phyloP scores from a whole-genome alignment of 2,888 invertebrate genomes.

The Branchipolynoe longqiensis region DNA sequence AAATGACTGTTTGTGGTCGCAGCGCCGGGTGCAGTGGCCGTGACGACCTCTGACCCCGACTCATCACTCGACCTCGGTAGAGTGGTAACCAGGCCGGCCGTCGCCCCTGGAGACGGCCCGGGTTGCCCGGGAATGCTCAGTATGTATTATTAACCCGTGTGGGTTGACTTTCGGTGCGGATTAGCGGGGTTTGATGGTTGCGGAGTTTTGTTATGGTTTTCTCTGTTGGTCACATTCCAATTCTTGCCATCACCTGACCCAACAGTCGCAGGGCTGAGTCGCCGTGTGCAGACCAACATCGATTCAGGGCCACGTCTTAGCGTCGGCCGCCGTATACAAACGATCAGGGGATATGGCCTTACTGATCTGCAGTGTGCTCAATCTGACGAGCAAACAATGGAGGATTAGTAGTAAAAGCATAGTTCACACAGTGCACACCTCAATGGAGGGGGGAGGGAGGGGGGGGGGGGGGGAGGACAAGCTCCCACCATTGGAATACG shows the following conservation, averaged over 20 bases:
- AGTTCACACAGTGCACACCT: constrained; percentile 38
- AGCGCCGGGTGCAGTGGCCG: background rate
- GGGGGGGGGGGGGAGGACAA: background rate
- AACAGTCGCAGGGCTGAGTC: background rate
- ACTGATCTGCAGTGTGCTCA: constrained; percentile 5
- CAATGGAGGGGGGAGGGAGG: background rate
- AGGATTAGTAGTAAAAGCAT: background rate
- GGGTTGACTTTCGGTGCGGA: no score
- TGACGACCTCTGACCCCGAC: constrained; percentile 8
- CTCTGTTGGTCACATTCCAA: no score
- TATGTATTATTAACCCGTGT: no score
- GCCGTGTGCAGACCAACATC: background rate
- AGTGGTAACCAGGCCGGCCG: no score
- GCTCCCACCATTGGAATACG: constrained; percentile 20
- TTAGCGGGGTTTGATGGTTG: no score
- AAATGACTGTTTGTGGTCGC: constrained; percentile 28
- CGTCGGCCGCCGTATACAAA: background rate
- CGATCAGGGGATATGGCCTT: background rate
- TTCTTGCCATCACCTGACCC: no score
- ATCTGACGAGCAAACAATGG: background rate
- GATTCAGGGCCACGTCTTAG: background rate
- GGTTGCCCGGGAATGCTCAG: no score
- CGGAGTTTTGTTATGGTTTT: no score
- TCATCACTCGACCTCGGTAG: background rate
- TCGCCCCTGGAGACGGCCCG: no score